Evolutionary conservation across 2,797 vertebrate genomes (phyloP), one percentile per base, ranked within the genome.

Genomic region (Pitangus sulphuratus): DNA sequence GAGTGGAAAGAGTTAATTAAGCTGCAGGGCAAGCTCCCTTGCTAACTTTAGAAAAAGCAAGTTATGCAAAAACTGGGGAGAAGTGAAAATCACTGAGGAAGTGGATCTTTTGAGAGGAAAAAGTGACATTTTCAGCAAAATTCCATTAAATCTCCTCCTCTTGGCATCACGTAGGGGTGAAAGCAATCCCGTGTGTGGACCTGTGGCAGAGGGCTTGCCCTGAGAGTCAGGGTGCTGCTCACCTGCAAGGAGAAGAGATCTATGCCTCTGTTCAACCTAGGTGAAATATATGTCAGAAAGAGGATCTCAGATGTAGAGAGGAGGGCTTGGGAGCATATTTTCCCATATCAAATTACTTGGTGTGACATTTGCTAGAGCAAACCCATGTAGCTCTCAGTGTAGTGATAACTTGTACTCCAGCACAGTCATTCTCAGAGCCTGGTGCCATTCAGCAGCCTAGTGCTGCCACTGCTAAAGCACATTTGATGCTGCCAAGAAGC

Each of bases 11-110:
- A 56, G 45, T 91, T 94, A 85, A 83, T 47, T 94, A 85, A 83
- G 47, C 6, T 45, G 15, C 57, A 44, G 31, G 61, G 30, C 21
- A 45, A 80, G 40, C 11, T 89, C 47, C 39, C 10, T 35, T 72
- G 71, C 44, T 51, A 37, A 21, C 35, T 81, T 91, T 78, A 76
- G 87, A 85, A 87, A 65, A 81, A 78, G 3, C 9, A 62, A 89
- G 39, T 62, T 35, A 47, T 31, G 47, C 72, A 89, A 45, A 80
- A 88, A 44, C 35, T 81, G 54, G 58, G 2, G 54, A 74, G 92
- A 93, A 95, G 89, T 78, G 89, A 75, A 80, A 92, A 84, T 78
- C 22, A n/a, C 39, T 45, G 69, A 84, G 84, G 71, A 95, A 92
- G 89, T 40, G n/a, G 45, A 28, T 45, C 19, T 84, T 93, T 40